phyloP scores from a whole-genome alignment of 2,888 invertebrate species.

The Phrixothrix hirtus region DNA sequence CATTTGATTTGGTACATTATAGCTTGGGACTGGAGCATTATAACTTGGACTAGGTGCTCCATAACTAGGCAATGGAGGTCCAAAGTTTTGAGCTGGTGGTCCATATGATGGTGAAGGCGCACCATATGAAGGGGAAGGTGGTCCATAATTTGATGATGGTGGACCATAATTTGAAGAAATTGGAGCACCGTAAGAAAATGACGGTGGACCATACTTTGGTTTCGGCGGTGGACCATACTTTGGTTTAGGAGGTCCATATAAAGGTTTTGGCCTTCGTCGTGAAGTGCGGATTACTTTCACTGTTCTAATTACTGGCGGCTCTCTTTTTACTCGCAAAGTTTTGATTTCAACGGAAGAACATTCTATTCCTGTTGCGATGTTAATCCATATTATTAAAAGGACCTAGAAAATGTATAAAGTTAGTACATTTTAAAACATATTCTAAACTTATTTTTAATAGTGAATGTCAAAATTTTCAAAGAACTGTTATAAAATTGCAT shows the following conservation, averaged over 20 bases:
- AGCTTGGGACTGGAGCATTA: conserved; percentile 35
- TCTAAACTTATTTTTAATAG: too few species aligned
- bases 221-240: conserved; percentile 36
- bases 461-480: too few species aligned
- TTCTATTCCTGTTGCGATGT: not conserved
- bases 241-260: conserved; percentile 39
- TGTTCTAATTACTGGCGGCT: conserved; percentile 30
- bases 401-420: not conserved
- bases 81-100: conserved; percentile 19
- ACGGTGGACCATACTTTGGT: conserved; percentile 33
- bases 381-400: not conserved
- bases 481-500: too few species aligned
- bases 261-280: conserved; percentile 34
- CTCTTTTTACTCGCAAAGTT: conserved; percentile 32
- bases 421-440: too few species aligned
- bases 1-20: conserved; percentile 33
- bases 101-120: conserved; percentile 25
- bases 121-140: conserved; percentile 35
- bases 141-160: conserved; percentile 38
- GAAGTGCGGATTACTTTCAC: conserved; percentile 29
- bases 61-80: conserved; percentile 27
- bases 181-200: conserved; percentile 26
- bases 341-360: not conserved
- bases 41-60: conserved; percentile 26
- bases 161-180: conserved; percentile 35